phyloP scores from a whole-genome alignment of 2,888 invertebrate genomes.

The Amphipyra tragopoginis region DNA sequence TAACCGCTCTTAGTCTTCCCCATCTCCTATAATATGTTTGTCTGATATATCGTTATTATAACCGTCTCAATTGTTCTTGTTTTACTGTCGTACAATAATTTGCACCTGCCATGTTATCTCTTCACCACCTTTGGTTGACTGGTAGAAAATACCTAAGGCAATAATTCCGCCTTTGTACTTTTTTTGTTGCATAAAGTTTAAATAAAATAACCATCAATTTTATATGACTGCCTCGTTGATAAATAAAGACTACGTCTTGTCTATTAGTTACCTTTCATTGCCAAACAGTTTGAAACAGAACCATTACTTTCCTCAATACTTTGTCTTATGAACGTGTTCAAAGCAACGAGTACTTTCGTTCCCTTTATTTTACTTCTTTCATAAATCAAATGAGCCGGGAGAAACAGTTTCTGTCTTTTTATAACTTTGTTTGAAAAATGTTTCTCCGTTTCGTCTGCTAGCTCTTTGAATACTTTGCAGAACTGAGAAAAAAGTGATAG shows the following conservation, averaged over 20 bases:
- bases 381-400: slow-evolving; percentile 56
- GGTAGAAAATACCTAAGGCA: too few species aligned
- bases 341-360: slow-evolving; percentile 33
- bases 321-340: slow-evolving; percentile 37
- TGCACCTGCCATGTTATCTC: too few species aligned
- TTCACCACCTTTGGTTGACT: too few species aligned
- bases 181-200: too few species aligned
- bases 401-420: slow-evolving; percentile 46
- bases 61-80: too few species aligned
- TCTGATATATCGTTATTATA: too few species aligned
- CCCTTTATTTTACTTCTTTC: slow-evolving; percentile 47
- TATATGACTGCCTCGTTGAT: too few species aligned
- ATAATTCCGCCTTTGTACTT: too few species aligned
- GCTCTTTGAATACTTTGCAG: slow-evolving; percentile 42
- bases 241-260: slow-evolving; percentile 8
- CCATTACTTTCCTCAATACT: slow-evolving; percentile 42
- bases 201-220: too few species aligned
- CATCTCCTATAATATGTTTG: too few species aligned
- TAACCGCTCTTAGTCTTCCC: too few species aligned
- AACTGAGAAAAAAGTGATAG: slow-evolving; percentile 19
- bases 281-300: slow-evolving; percentile 20
- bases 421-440: slow-evolving; percentile 52
- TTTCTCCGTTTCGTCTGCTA: slow-evolving; percentile 37
- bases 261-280: slow-evolving; percentile 26
- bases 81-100: too few species aligned